Base-by-base conservation (phyloP, 2,888 invertebrate genomes). In the Dexiosoma caninum region DNA sequence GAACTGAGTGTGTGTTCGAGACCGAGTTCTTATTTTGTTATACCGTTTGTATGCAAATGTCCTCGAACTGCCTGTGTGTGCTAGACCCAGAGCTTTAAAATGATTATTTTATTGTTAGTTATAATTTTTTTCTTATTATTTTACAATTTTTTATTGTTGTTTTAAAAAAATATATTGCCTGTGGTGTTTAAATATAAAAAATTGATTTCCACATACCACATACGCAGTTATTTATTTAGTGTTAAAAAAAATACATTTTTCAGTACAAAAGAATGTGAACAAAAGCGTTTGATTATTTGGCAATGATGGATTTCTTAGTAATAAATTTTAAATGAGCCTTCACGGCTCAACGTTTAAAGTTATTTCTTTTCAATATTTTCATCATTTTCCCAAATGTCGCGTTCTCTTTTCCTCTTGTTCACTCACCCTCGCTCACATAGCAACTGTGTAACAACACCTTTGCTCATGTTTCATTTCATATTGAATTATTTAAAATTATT, bases 291-390 rank as follows among this genome's bases (percentile, higher is more conserved):
- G 57, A 16, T 19, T 57, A 78, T 62, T 74, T 74, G 62, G 69
- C 74, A 79, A 74, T 74, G 79, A 70, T 70, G 70, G 75, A 75
- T 75, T 75, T 46, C 59, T 70, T 35, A 42, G 66, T 59, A 80
- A 80, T 80, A 80, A 80, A 80, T 80, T 44, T 70, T 75, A 75
- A 75, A 80, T 75, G 37, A 70, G 53, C 70, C 70, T 75, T 66
- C 37, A 59, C 49, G 69, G 75, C 66, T 60, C 53, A 70, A 75
- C 75, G 75, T 70, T 75, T 66, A 46, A 59, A 14, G 51, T 51
- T 67, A 51, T 60, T 64, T 64, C 51, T 51, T 59, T 67, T 59
- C 32, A 37, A 53, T 51, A 40, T 55, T 55, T 55, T 53, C 10
- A 9, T n/a, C n/a, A n/a, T n/a, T n/a, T n/a, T n/a, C n/a, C n/a